These are phyloP conservation scores for Alviniconcha strummeri DNA, from an alignment of 2,888 invertebrate genomes.

Conservation along the genomic window DNA sequence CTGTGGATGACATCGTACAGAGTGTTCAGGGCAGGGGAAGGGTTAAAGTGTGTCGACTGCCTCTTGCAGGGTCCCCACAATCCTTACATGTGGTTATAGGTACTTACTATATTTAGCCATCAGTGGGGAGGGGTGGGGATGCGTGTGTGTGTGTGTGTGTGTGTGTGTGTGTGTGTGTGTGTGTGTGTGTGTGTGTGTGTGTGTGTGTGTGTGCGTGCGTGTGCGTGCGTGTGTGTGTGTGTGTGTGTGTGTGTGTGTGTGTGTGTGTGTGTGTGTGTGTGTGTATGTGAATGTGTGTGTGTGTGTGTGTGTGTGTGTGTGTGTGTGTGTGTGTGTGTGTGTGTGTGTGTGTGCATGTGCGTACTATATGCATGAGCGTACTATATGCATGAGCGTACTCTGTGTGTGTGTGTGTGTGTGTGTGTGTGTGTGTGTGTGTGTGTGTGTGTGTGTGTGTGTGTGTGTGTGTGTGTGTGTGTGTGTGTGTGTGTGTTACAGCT, in stretches of 20 bases:
- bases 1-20: too few relatives aligned
- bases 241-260: slow-evolving; percentile 17
- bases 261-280: slow-evolving; percentile 19
- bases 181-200: too few relatives aligned
- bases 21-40: too few relatives aligned
- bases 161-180: too few relatives aligned
- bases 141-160: too few relatives aligned
- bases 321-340: slow-evolving; percentile 14
- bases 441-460: slow-evolving; percentile 9
- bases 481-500: slow-evolving; percentile 6
- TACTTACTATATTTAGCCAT: too few relatives aligned
- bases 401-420: neutral
- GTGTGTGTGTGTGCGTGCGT: neutral
- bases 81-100: too few relatives aligned
- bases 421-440: slow-evolving; percentile 12
- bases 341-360: neutral
- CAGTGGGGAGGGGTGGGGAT: too few relatives aligned
- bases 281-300: slow-evolving; percentile 19
- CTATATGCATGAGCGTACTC: too few relatives aligned
- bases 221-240: slow-evolving; percentile 20
- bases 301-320: slow-evolving; percentile 13
- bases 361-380: too few relatives aligned
- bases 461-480: slow-evolving; percentile 22
- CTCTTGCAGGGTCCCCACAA: too few relatives aligned
- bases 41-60: too few relatives aligned